A percentile compares a stretch with the other conserved stretches of the same genome.
phyloP scores from a whole-genome alignment of 2,888 invertebrate genomes.

The Nymphalis polychloros region DNA sequence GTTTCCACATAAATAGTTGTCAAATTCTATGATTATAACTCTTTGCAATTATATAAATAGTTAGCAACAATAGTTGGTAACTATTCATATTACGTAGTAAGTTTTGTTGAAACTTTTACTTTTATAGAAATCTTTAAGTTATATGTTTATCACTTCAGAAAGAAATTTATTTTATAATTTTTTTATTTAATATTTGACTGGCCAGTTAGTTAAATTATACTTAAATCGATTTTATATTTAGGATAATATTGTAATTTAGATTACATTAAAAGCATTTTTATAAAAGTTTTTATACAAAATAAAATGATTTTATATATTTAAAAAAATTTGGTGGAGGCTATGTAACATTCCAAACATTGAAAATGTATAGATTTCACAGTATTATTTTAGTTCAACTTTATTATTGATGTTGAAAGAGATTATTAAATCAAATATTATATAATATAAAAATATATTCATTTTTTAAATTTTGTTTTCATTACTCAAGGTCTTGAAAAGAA shows the following conservation, averaged over 20 bases:
- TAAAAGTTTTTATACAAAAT: conserved; percentile 10
- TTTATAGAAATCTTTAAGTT: too few relatives aligned
- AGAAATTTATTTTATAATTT: background rate
- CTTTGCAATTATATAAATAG: too few relatives aligned
- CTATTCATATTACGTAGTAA: too few relatives aligned
- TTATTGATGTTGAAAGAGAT: conserved; percentile 12
- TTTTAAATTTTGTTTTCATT: conserved; percentile 11
- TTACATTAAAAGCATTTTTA: conserved; percentile 1
- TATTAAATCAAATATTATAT: conserved; percentile 13
- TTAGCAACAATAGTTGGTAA: too few relatives aligned
- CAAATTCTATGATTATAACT: too few relatives aligned
- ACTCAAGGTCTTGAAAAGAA: too few relatives aligned
- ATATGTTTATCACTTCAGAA: too few relatives aligned
- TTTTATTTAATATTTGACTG: background rate
- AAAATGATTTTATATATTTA: conserved; percentile 6
- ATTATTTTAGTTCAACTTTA: conserved; percentile 25
- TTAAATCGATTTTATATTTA: conserved; percentile 1
- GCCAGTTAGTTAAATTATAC: conserved; percentile 4
- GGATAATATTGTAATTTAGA: conserved; percentile 3
- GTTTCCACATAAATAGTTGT: too few relatives aligned
- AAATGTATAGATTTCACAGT: conserved; percentile 37
- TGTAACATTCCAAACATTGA: conserved; percentile 42
- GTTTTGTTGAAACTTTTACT: too few relatives aligned
- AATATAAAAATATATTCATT: conserved; percentile 11
- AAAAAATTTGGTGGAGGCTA: conserved; percentile 49